phyloP scores from a whole-genome alignment of 2,797 vertebrate species.

The Micrastur ruficollis region DNA sequence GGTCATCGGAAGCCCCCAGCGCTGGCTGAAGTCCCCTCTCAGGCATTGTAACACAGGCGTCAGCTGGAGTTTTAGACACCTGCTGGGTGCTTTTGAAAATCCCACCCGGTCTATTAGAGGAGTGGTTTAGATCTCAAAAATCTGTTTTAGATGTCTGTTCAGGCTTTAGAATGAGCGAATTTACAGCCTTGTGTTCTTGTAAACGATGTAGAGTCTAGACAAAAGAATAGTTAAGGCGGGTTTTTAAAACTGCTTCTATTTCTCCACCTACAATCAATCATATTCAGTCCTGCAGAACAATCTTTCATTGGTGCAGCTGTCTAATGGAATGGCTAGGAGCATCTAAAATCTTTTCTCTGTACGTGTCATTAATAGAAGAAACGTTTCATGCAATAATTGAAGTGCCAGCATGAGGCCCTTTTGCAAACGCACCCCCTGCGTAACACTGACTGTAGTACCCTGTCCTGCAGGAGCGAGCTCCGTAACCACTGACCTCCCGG shows the following conservation, averaged over 20 bases:
- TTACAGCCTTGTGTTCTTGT: background rate
- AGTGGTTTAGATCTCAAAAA: constrained; percentile 16
- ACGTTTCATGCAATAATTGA: constrained; percentile 32
- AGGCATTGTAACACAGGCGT: constrained; percentile 34
- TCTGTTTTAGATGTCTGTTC: constrained; percentile 13
- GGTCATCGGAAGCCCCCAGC: background rate
- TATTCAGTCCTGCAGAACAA: background rate
- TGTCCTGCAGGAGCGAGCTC: background rate
- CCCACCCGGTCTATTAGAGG: background rate
- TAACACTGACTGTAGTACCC: background rate
- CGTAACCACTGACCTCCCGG: background rate
- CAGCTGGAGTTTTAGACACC: background rate
- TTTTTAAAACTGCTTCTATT: background rate
- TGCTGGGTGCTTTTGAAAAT: constrained; percentile 22
- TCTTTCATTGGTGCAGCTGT: constrained; percentile 1
- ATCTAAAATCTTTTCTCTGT: constrained; percentile 28
- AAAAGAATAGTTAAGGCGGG: background rate
- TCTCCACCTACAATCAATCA: background rate
- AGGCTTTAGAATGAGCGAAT: constrained; percentile 16
- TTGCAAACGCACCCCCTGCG: background rate
- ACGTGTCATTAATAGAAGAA: constrained; percentile 6
- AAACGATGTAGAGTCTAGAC: background rate
- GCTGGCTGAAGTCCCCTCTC: constrained; percentile 28
- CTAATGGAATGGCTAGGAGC: background rate
- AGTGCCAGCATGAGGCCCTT: constrained; percentile 22